Evolutionary conservation across 2,888 invertebrate genomes (phyloP), one percentile per base, ranked within the genome.

Genomic region (Sarcophaga caerulescens): DNA sequence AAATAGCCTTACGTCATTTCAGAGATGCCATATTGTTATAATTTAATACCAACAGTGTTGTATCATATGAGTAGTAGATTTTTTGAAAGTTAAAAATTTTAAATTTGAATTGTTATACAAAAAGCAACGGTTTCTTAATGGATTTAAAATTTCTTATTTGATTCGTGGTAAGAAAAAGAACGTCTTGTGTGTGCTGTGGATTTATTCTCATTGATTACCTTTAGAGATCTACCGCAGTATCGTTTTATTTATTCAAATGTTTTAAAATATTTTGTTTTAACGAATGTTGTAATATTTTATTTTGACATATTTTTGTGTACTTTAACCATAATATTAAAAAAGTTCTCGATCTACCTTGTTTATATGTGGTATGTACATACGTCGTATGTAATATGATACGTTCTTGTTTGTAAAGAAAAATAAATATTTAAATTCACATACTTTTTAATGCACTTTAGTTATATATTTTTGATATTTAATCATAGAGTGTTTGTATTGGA

Each of bases 1-100:
- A 59, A 78, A 81, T 62, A 12, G 10, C 3, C 4, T 69, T 75
- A 75, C 79, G 84, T 75, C 52, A 68, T 73, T 73, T 35, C 12
- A n/a, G 57, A 14, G 75, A 59, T 84, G 84, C 84, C 84, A 70
- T 21, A 65, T 10, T 69, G 14, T 45, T 3, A 47, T 52, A 23
- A 6, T 25, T 57, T n/a, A 10, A 19, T 2, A 2, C 1, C 11
- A 17, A 12, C 59, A 68, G 23, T 10, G 71, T 62, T 73, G 71
- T 12, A 14, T 17, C 4, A 12, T 23, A 11, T 70, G 14, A 12
- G 63, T 65, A 75, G 8, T 44, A 57, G 8, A 11, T 1, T n/a
- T n/a, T 14, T 68, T 19, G 10, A n/a, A n/a, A 8, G 52, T 2
- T 23, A 23, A 44, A 23, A 14, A 45, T 19, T 68, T 68, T 12